These are phyloP conservation scores for Gandaritis pyraliata DNA, from an alignment of 2,888 invertebrate species.

Conservation along the genomic window DNA sequence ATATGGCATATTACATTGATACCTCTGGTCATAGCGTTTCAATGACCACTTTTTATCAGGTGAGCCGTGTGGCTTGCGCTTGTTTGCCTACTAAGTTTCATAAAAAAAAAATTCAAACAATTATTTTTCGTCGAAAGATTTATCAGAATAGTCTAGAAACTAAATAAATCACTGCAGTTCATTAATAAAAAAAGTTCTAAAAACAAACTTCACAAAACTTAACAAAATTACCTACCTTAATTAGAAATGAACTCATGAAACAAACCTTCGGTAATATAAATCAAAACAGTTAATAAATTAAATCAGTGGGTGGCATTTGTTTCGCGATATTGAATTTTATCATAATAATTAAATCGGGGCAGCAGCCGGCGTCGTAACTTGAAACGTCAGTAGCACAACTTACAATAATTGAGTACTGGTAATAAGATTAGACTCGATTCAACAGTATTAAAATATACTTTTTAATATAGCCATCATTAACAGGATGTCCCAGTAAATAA, in stretches of 20 bases:
- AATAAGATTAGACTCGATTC: too few species aligned
- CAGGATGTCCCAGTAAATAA: too few species aligned
- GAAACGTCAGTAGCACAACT: conserved; percentile 16
- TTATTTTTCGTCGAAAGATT: too few species aligned
- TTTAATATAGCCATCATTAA: too few species aligned
- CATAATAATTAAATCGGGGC: conserved; percentile 35
- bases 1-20: too few species aligned
- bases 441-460: too few species aligned
- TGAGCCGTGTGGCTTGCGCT: too few species aligned
- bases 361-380: conserved; percentile 9
- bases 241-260: conserved; percentile 29
- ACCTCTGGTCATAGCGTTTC: too few species aligned
- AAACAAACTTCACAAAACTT: conserved; percentile 10
- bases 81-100: too few species aligned
- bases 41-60: too few species aligned
- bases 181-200: not conserved
- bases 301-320: conserved; percentile 38
- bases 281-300: conserved; percentile 42
- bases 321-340: conserved; percentile 39
- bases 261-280: conserved; percentile 37
- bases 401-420: not conserved
- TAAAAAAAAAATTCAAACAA: too few species aligned
- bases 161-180: not conserved
- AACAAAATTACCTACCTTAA: conserved; percentile 17
- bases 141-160: not conserved